Base-by-base conservation (phyloP, 2,888 invertebrate genomes). In the Sesamia inferens region DNA sequence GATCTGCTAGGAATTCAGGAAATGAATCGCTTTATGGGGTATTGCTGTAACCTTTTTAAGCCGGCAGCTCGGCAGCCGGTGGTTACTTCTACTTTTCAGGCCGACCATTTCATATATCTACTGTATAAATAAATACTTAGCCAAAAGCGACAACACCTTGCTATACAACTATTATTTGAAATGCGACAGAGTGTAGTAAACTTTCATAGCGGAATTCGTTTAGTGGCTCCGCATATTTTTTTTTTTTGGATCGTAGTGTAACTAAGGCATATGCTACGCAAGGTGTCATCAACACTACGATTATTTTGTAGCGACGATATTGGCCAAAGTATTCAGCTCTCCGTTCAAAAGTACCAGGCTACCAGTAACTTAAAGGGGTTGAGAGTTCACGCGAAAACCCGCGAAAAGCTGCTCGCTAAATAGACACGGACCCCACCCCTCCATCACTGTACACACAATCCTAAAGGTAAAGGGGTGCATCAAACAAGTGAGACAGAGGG, bases 341-440 rank as follows among this genome's bases (percentile, higher is more conserved):
- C 44, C 55, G 55, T 19, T 72, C 22, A 24, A 65, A 79, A 66
- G 39, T 77, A 77, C 79, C 72, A 77, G 65, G 79, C n/a, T 61
- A n/a, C 22, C 79, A 77, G 79, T 57, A 61, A 66, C 39, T 16
- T 3, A 10, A 57, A 65, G 24, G 6, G 51, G 24, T 39, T 39
- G 42, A 6, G n/a, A 66, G 63, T 67, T 78, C n/a, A n/a, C 13
- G 22, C 31, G 22, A 10, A 57, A 48, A 62, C 24, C 24, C 24
- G 55, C 19, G 31, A 62, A 78, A 68, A 31, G 4, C 16, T 42
- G 16, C 61, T 47, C 55, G 11, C 16, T 42, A 55, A 55, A 58
- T 24, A 62, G 44, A 75, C 58, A 51, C 24, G 13, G 19, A 16
- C 51, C 44, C 51, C 44, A 16, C 61, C 62, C 48, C 48, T 77